phyloP scores from a whole-genome alignment of 2,888 invertebrate species.

The Clepsis dumicolana region DNA sequence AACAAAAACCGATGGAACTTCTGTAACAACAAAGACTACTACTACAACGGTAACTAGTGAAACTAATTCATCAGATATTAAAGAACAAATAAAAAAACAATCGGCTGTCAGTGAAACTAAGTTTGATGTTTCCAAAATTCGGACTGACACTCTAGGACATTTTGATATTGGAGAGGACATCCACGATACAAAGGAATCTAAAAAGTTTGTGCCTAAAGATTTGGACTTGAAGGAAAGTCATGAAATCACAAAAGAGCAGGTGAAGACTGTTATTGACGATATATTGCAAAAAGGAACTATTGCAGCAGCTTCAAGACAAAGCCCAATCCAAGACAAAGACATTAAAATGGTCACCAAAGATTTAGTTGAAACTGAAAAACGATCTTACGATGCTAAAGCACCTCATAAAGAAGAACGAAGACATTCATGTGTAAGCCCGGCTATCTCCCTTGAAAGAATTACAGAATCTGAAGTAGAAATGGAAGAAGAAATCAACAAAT shows the following conservation, averaged over 20 bases:
- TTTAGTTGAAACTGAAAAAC: slow-evolving; percentile 73
- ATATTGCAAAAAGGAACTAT: slow-evolving; percentile 76
- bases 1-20: slow-evolving; percentile 55
- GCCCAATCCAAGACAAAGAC: slow-evolving; percentile 75
- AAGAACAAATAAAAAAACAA: slow-evolving; percentile 53
- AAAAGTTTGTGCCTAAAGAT: slow-evolving; percentile 63
- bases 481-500: slow-evolving; percentile 71
- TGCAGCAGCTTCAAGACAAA: slow-evolving; percentile 71
- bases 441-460: slow-evolving; percentile 79
- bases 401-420: slow-evolving; percentile 79
- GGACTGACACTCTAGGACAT: slow-evolving; percentile 75
- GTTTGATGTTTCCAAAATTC: slow-evolving; percentile 77
- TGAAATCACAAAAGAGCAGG: slow-evolving; percentile 77
- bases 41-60: slow-evolving; percentile 56
- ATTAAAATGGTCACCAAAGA: slow-evolving; percentile 72
- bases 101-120: slow-evolving; percentile 57
- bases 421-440: slow-evolving; percentile 81
- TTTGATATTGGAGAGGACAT: slow-evolving; percentile 65
- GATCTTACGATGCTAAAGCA: slow-evolving; percentile 80
- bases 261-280: slow-evolving; percentile 78
- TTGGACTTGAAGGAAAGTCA: slow-evolving; percentile 61
- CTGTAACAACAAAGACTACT: slow-evolving; percentile 50
- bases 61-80: slow-evolving; percentile 49
- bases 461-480: slow-evolving; percentile 79
- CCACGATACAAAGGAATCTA: slow-evolving; percentile 57